phyloP scores from a whole-genome alignment of 2,888 invertebrate genomes.

The Sipunculus nudus region DNA sequence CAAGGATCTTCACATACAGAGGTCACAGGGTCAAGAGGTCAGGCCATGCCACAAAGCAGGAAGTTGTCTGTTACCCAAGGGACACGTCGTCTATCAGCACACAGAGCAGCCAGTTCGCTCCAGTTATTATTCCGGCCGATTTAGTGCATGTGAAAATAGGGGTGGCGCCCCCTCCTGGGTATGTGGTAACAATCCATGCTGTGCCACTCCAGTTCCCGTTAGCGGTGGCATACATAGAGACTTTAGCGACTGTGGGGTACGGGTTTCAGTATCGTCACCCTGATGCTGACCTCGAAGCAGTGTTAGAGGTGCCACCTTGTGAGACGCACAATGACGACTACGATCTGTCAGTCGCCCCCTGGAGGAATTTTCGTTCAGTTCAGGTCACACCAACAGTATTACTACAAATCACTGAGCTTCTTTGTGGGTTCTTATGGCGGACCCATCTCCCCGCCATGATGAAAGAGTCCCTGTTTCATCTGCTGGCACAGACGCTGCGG shows the following conservation, averaged over 20 bases:
- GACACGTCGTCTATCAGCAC: constrained; percentile 55
- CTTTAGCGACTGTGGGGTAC: constrained; percentile 54
- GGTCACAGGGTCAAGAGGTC: constrained; percentile 61
- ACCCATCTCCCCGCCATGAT: constrained; percentile 59
- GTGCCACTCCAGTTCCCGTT: constrained; percentile 64
- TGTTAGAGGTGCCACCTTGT: too few species aligned
- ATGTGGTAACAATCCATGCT: constrained; percentile 61
- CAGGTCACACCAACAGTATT: constrained; percentile 56
- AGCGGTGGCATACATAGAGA: constrained; percentile 64
- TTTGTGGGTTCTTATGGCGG: constrained; percentile 59
- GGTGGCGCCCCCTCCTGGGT: constrained; percentile 59
- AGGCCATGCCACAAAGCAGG: constrained; percentile 58
- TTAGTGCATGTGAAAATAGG: constrained; percentile 58
- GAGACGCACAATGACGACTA: too few species aligned
- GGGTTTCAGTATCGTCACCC: constrained; percentile 20
- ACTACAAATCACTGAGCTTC: constrained; percentile 55
- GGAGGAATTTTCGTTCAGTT: constrained; percentile 56
- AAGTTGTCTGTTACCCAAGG: constrained; percentile 61
- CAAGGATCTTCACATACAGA: constrained; percentile 59
- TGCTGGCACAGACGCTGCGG: constrained; percentile 59
- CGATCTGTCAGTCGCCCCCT: too few species aligned
- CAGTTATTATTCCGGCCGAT: constrained; percentile 61
- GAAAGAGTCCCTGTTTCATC: constrained; percentile 62
- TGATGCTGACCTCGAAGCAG: background rate
- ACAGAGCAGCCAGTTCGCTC: constrained; percentile 58